Conservation (phyloP, 1,140 invertebrate genomes). For the Magallana angulata region DNA sequence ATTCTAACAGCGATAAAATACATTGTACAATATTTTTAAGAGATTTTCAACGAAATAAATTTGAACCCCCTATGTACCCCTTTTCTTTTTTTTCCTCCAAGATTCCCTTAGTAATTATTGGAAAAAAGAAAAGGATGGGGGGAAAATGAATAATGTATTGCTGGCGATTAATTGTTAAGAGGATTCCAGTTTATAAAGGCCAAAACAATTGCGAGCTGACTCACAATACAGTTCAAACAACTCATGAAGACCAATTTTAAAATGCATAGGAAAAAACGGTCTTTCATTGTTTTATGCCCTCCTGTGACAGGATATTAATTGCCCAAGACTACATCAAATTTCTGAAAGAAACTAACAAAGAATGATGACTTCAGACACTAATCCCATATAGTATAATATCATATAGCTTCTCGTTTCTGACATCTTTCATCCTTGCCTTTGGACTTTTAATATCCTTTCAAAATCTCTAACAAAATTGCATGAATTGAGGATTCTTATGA, state of each 20-base stretch:
- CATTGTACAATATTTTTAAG: background rate
- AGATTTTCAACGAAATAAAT: background rate
- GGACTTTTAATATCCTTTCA: too few relatives aligned
- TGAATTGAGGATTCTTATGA: background rate
- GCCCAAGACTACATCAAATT: background rate
- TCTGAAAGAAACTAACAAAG: background rate
- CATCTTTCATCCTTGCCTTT: too few relatives aligned
- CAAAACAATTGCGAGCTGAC: slow-evolving; percentile 27
- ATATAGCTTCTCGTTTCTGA: too few relatives aligned
- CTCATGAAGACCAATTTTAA: slow-evolving; percentile 9
- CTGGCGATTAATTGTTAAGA: slow-evolving; percentile 37
- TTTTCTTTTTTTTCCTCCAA: background rate
- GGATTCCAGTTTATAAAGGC: slow-evolving; percentile 35
- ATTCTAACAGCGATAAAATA: background rate
- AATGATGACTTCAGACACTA: background rate
- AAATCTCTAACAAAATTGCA: too few relatives aligned
- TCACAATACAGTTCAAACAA: slow-evolving; percentile 1
- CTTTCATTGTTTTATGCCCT: background rate
- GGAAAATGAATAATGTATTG: slow-evolving; percentile 29
- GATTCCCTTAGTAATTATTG: slow-evolving; percentile 28
- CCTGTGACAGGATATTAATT: slow-evolving; percentile 22
- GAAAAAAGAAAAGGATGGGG: slow-evolving; percentile 25
- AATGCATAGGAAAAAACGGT: slow-evolving; percentile 4
- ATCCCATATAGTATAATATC: too few relatives aligned
- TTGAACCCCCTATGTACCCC: background rate